Evolutionary conservation across 2,797 vertebrate genomes (phyloP).

Genomic region (Melanotaenia nigrans): DNA sequence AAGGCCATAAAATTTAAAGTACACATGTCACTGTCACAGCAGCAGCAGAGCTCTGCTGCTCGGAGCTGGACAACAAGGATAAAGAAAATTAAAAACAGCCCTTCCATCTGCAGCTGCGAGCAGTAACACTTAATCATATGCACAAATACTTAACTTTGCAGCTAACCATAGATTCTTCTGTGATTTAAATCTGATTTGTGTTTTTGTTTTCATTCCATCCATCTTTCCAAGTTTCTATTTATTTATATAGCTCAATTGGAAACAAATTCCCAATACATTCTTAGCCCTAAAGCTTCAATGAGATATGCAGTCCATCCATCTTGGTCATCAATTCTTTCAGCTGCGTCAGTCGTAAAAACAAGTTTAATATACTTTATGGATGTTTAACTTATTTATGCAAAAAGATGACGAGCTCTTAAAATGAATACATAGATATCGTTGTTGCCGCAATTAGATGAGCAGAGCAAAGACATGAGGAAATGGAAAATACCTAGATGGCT

Average conservation of each 20-base stretch:
- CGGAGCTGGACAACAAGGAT: constrained; percentile 3
- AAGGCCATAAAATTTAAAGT: constrained; percentile 26
- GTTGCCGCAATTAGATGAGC: constrained; percentile 22
- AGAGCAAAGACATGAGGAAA: constrained; percentile 15
- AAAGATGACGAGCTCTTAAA: not conserved
- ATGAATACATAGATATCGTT: not conserved
- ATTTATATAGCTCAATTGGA: not conserved
- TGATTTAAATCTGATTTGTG: constrained; percentile 8
- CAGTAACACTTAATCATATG: constrained; percentile 16
- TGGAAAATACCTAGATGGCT: constrained; percentile 26
- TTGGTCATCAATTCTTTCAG: not conserved
- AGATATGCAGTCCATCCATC: not conserved
- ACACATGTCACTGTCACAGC: constrained; percentile 34
- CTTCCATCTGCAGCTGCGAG: not conserved
- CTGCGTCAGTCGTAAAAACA: not conserved
- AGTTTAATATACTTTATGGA: not conserved
- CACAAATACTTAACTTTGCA: constrained; percentile 8
- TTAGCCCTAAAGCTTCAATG: not conserved
- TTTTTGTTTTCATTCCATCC: constrained; percentile 1
- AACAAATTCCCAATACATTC: not conserved
- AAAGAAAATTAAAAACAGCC: constrained; percentile 23
- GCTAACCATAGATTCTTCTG: constrained; percentile 11
- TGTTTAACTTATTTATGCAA: not conserved
- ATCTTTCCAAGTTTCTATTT: not conserved
- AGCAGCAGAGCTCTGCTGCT: constrained; percentile 7